phyloP scores from a whole-genome alignment of 2,888 invertebrate species.

The Diplolepis rosae region DNA sequence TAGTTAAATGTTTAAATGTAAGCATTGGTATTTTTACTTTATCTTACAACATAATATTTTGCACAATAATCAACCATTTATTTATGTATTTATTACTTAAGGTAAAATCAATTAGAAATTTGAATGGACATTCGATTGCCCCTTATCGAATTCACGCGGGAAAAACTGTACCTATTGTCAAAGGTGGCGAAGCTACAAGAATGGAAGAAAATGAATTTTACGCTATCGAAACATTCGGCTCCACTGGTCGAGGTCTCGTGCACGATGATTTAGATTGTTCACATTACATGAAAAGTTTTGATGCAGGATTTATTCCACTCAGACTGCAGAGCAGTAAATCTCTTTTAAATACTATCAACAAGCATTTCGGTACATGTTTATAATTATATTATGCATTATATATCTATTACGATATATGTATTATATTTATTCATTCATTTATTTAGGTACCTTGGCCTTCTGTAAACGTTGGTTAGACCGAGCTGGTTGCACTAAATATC shows the following conservation, averaged over 20 bases:
- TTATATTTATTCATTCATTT: too few species aligned
- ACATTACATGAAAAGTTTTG: conserved; percentile 99
- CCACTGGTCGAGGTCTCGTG: conserved; percentile 94
- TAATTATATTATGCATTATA: too few species aligned
- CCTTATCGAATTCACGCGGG: conserved; percentile 98
- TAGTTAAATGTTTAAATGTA: not conserved
- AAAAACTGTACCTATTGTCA: conserved; percentile 99
- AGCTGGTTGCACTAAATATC: conserved; percentile 96
- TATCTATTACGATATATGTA: too few species aligned
- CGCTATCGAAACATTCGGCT: conserved; percentile 99
- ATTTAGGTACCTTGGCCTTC: conserved; percentile 89
- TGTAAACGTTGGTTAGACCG: conserved; percentile 99
- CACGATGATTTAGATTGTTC: conserved; percentile 99
- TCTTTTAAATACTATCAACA: conserved; percentile 93
- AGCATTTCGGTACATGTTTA: conserved; percentile 84
- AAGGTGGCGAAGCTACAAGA: conserved; percentile 96
- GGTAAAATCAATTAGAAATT: conserved; percentile 97
- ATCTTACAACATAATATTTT: not conserved
- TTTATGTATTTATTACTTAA: conserved; percentile 38
- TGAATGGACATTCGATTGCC: conserved; percentile 99
- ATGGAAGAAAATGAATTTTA: conserved; percentile 99
- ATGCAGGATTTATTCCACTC: conserved; percentile 92
- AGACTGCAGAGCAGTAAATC: conserved; percentile 95
- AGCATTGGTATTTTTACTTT: not conserved
- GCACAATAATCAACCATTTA: too few species aligned